Evolutionary conservation across 2,888 invertebrate species (phyloP), one percentile per base, ranked within the genome.

Genomic region (Gymnosoma rotundatum): DNA sequence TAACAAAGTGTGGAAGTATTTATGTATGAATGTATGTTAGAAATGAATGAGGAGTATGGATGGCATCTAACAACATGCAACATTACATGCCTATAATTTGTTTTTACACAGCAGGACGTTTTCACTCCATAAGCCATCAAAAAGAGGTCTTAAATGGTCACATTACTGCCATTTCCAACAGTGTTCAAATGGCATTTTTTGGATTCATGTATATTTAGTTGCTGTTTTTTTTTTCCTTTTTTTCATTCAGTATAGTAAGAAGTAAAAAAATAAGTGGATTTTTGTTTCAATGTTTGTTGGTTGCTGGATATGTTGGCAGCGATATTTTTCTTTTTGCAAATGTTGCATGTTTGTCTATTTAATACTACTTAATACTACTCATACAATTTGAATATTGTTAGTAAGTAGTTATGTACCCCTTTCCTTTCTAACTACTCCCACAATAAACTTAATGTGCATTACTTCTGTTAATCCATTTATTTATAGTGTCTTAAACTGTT

Each of bases 1-100:
- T 3, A 20, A 18, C n/a, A 58, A 36, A 58, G 66, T 60, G 52
- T 58, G 18, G 45, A 38, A 45, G 36, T 56, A 36, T 14, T 32
- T 32, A 32, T 32, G 25, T 25, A 25, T 25, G 45, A 16, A 21
- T 36, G 21, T 56, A 38, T 73, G 52, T 20, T 5, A n/a, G 48
- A 25, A 8, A 9, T 45, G 56, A 10, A 32, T 50, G 56, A 73
- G 61, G 14, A 20, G 50, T 36, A 64, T 60, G 66, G 20, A 64
- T 60, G 66, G 20, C 83, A 75, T 83, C 76, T 83, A 80, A 88
- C 89, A 90, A 89, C 90, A 90, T 90, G 90, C 90, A 90, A 90
- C 90, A 90, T 90, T 90, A 90, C 90, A 90, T 90, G 90, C 90
- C 89, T 89, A 89, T 90, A 90, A 90, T 90, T 90, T 90, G 90